Evolutionary conservation across 53 echinoderm and acorn worm species (phyloP).

Genomic region (Echinarachnius parma): DNA sequence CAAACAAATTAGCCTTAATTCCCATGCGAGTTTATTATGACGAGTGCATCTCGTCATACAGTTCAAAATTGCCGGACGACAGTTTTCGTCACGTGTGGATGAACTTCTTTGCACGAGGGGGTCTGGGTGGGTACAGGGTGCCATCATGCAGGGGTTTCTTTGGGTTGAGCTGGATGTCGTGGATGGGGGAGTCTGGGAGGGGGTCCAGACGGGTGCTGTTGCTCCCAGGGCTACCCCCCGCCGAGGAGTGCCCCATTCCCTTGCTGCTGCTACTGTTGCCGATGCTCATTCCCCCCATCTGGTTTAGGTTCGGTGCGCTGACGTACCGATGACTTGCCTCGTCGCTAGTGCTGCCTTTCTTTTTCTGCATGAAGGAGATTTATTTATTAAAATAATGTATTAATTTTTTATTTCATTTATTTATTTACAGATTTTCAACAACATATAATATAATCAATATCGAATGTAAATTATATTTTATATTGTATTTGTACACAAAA

Average conservation of each 20-base stretch:
- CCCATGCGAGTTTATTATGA: too few relatives aligned
- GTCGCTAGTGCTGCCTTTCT: constrained; percentile 43
- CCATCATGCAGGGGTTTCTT: constrained; percentile 80
- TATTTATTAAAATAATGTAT: too few relatives aligned
- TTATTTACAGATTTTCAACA: too few relatives aligned
- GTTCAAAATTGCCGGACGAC: too few relatives aligned
- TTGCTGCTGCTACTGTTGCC: not conserved
- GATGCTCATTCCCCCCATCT: not conserved
- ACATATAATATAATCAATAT: too few relatives aligned
- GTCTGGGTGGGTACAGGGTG: constrained; percentile 12
- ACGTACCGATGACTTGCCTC: constrained; percentile 49
- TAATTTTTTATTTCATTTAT: too few relatives aligned
- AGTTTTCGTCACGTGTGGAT: constrained; percentile 74
- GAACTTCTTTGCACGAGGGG: constrained; percentile 77
- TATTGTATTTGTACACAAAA: too few relatives aligned
- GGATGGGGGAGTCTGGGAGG: constrained; percentile 87
- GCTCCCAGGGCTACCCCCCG: constrained; percentile 35
- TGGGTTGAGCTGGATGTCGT: constrained; percentile 89
- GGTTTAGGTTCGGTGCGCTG: constrained; percentile 81
- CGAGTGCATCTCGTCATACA: too few relatives aligned
- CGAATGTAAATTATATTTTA: too few relatives aligned
- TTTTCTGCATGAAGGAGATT: constrained; percentile 47
- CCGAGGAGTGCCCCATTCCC: constrained; percentile 38
- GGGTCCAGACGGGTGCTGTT: constrained; percentile 71
- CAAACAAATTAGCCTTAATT: too few relatives aligned